Percentiles rank a stretch among this genome's conserved stretches.
Evolutionary conservation across 1,140 invertebrate species (phyloP).

Genomic region (Halesus radiatus): DNA sequence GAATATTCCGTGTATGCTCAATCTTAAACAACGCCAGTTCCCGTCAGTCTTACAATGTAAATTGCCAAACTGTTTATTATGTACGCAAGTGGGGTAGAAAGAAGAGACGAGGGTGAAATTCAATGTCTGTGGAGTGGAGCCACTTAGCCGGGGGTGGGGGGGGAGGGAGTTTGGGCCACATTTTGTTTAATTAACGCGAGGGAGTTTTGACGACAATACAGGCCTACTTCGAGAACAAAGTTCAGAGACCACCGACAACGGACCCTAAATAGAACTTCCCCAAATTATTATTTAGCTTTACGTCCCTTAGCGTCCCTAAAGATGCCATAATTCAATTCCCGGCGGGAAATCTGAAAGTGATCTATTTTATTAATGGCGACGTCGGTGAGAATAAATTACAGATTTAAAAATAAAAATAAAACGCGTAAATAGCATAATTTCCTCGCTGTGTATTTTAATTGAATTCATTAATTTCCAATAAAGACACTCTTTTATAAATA

Average conservation of each 20-base stretch:
- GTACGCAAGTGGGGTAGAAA: conserved; percentile 21
- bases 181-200: conserved; percentile 34
- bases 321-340: too few species aligned
- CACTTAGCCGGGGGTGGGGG: conserved; percentile 2
- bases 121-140: conserved; percentile 24
- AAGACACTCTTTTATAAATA: too few species aligned
- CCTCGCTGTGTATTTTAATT: too few species aligned
- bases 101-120: conserved; percentile 28
- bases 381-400: too few species aligned
- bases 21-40: conserved; percentile 11
- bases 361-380: too few species aligned
- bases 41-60: conserved; percentile 26
- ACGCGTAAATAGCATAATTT: too few species aligned
- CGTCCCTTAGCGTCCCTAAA: background rate
- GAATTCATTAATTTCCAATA: too few species aligned
- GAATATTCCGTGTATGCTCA: background rate
- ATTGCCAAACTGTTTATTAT: conserved; percentile 41
- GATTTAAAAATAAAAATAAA: too few species aligned
- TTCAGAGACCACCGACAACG: background rate
- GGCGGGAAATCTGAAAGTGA: too few species aligned
- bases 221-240: background rate
- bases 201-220: conserved; percentile 18
- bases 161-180: background rate
- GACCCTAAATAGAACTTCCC: background rate
- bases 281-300: background rate